Conservation (phyloP, 2,113 vertebrate genomes). For the Sinocyclocheilus anophthalmus region DNA sequence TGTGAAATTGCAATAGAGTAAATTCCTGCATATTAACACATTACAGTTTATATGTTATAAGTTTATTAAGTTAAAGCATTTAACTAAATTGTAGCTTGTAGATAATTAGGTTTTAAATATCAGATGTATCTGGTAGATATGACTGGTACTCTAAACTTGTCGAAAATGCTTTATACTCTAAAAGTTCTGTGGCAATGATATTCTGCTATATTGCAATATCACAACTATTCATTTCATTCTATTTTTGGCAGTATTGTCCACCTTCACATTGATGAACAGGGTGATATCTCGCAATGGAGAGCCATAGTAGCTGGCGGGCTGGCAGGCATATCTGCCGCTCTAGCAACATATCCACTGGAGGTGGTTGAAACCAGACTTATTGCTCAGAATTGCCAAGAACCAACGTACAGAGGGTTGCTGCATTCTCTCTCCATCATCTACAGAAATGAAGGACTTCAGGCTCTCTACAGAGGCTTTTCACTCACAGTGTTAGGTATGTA, state of each 20-base stretch:
- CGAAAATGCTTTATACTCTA: too few species aligned
- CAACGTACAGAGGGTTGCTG: conserved; percentile 81
- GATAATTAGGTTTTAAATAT: not conserved
- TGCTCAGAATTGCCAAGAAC: conserved; percentile 84
- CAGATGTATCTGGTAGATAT: not conserved
- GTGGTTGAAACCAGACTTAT: conserved; percentile 91
- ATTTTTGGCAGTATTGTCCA: conserved; percentile 80
- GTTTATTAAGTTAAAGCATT: not conserved
- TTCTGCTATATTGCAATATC: too few species aligned
- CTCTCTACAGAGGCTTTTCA: conserved; percentile 90
- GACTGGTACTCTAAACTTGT: not conserved
- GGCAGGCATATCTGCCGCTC: conserved; percentile 86
- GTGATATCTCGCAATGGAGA: conserved; percentile 86
- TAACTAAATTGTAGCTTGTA: not conserved
- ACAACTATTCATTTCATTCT: not conserved
- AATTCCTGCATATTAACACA: not conserved
- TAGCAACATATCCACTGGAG: conserved; percentile 87
- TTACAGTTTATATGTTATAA: not conserved
- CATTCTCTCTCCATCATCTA: conserved; percentile 84
- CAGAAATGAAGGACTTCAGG: conserved; percentile 82
- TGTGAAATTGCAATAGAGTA: not conserved
- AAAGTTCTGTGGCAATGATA: too few species aligned
- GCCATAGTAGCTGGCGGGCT: conserved; percentile 87
- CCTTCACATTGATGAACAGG: conserved; percentile 87
- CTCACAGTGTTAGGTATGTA: conserved; percentile 89